phyloP scores from a whole-genome alignment of 2,888 invertebrate species.

The Cacoxenus indagator region DNA sequence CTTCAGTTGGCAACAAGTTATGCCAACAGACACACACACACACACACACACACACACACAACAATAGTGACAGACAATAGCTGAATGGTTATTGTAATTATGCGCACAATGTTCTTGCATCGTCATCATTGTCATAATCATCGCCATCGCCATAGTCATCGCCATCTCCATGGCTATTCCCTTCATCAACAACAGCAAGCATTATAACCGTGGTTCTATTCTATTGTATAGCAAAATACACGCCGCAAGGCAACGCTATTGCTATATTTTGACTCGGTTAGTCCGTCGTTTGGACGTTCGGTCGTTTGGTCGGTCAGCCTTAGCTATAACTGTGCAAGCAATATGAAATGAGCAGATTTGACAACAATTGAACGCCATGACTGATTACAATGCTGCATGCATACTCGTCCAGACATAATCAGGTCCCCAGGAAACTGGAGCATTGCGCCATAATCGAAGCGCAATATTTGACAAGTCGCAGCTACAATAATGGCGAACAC shows the following conservation, averaged over 20 bases:
- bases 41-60: neutral
- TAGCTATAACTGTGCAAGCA: neutral
- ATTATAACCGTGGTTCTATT: neutral
- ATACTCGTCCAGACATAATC: neutral
- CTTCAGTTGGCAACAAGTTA: constrained; percentile 3
- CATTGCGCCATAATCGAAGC: neutral
- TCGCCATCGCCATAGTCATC: neutral
- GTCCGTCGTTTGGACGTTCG: neutral
- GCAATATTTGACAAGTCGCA: no score
- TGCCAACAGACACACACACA: neutral
- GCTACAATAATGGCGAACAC: no score
- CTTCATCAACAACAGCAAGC: neutral
- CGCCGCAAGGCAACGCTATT: neutral
- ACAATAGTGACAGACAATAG: neutral
- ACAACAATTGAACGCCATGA: constrained; percentile 18
- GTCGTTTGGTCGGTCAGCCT: neutral
- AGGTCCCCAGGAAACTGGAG: constrained; percentile 6
- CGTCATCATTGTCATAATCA: no score
- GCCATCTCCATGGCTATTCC: neutral
- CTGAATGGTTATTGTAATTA: constrained; percentile 7
- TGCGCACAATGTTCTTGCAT: neutral
- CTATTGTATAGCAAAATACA: neutral
- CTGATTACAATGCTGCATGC: constrained; percentile 13
- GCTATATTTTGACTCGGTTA: neutral
- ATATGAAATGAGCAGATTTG: constrained; percentile 14